Evolutionary conservation across 2,113 vertebrate species (phyloP), one percentile per base, ranked within the genome.

Genomic region (Corydoras sp.): DNA sequence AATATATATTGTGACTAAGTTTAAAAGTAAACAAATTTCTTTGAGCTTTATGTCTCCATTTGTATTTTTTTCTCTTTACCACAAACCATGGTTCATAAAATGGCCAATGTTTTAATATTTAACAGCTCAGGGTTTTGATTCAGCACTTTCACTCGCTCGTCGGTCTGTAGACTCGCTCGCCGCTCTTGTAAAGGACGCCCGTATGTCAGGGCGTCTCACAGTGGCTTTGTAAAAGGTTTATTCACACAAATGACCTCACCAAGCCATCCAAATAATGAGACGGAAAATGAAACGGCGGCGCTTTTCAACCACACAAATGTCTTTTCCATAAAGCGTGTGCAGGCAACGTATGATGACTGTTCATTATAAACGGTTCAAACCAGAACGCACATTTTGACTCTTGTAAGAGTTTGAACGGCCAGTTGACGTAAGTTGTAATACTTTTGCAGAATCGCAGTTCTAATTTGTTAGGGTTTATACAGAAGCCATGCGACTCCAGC

Each of bases 241-340:
- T 65, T 62, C 79, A 79, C 80, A 81, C 66, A 79, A 60, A 83
- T 83, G 79, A 86, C 80, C 68, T 86, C 83, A 86, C 53, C 61
- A 13, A 7, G 69, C 8, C 11, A 69, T 61, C 51, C 76, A 79
- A 74, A 79, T 81, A 75, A 82, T 77, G 69, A 81, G 71, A 74
- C 62, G 82, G 83, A 85, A 86, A 83, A 81, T 76, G 2, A 80
- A 81, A 78, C 78, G 69, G 68, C 67, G 65, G 72, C 53, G 64
- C 78, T 81, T 79, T 73, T 73, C 64, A 54, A 18, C 32, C 67
- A 12, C 73, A 76, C 31, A 70, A 76, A 55, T 74, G 75, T 76
- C 31, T 77, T 78, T 69, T 79, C 80, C 73, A 64, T 76, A n/a
- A 74, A 72, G 75, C 29, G 51, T 74, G 43, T 13, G 3, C 30